A percentile compares a stretch with the other conserved stretches of the same genome.
phyloP scores from a whole-genome alignment of 30 jellyfish, hydroid and myxozoan genomes.

The Phacellophora camtschatica region DNA sequence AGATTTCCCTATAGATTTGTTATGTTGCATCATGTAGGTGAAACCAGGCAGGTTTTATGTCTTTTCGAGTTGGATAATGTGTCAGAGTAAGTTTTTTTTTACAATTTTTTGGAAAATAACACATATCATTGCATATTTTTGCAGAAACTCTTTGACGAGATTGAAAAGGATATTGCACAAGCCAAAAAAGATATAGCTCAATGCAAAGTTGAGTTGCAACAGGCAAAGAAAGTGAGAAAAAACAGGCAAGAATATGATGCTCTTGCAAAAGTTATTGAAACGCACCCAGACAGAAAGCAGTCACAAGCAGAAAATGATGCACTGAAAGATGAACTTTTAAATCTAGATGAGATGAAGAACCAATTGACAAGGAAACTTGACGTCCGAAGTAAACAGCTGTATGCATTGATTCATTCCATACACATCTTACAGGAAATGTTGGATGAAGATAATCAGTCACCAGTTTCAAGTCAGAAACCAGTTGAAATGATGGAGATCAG shows the following conservation, averaged over 20 bases:
- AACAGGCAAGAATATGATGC: slow-evolving; percentile 96
- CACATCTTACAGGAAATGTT: slow-evolving; percentile 84
- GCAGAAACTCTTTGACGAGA: slow-evolving; percentile 22
- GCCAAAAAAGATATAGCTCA: slow-evolving; percentile 82
- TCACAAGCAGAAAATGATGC: slow-evolving; percentile 69
- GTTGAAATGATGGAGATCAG: slow-evolving; percentile 31
- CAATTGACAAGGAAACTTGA: slow-evolving; percentile 76
- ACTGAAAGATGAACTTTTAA: slow-evolving; percentile 42
- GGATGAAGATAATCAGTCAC: slow-evolving; percentile 49
- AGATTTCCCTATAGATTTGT: too few relatives aligned
- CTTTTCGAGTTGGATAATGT: too few relatives aligned
- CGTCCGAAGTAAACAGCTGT: slow-evolving; percentile 89
- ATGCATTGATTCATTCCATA: slow-evolving; percentile 82
- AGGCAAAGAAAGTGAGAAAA: slow-evolving; percentile 83
- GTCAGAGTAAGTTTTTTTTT: too few relatives aligned
- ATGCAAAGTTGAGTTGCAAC: slow-evolving; percentile 77
- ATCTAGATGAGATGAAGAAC: slow-evolving; percentile 22
- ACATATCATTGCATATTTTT: not conserved
- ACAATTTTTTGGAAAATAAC: too few relatives aligned
- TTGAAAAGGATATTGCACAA: slow-evolving; percentile 60
- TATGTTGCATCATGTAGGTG: too few relatives aligned
- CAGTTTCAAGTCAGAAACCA: slow-evolving; percentile 10
- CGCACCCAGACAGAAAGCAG: slow-evolving; percentile 88
- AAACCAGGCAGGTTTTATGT: too few relatives aligned
- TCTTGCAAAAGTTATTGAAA: slow-evolving; percentile 84